Evolutionary conservation across 2,888 invertebrate genomes (phyloP).

Genomic region (Hydropsyche betteni): DNA sequence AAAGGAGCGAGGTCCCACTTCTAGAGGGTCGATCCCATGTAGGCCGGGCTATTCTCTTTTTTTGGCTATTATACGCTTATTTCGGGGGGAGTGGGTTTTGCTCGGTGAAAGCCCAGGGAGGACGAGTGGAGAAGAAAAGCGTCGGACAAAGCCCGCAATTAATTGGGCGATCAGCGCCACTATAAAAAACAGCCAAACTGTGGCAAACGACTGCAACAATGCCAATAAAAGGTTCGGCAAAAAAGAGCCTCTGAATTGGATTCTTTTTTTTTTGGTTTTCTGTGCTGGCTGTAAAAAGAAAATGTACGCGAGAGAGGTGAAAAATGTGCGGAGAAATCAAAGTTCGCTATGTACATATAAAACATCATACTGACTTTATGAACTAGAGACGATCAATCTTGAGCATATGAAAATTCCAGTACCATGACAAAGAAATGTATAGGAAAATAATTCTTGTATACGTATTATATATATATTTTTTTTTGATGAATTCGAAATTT

Average conservation of each 20-base stretch:
- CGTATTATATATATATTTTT: no score
- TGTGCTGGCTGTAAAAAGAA: no score
- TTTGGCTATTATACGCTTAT: conserved; percentile 15
- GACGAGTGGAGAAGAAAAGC: conserved; percentile 6
- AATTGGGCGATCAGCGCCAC: conserved; percentile 21
- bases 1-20: not conserved
- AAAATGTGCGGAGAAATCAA: no score
- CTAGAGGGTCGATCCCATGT: not conserved
- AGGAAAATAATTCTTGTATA: no score
- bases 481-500: no score
- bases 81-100: conserved; percentile 6
- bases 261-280: not conserved
- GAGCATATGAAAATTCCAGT: no score
- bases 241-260: conserved; percentile 6
- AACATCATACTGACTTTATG: no score
- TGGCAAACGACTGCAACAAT: conserved; percentile 15
- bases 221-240: conserved; percentile 1
- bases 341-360: no score
- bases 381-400: no score
- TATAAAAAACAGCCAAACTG: conserved; percentile 15
- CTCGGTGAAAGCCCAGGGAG: not conserved
- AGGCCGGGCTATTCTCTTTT: not conserved
- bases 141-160: conserved; percentile 20
- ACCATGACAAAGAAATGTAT: no score
- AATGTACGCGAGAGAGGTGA: no score